Evolutionary conservation across 2,797 vertebrate genomes (phyloP), one percentile per base, ranked within the genome.

Genomic region (Parambassis ranga): DNA sequence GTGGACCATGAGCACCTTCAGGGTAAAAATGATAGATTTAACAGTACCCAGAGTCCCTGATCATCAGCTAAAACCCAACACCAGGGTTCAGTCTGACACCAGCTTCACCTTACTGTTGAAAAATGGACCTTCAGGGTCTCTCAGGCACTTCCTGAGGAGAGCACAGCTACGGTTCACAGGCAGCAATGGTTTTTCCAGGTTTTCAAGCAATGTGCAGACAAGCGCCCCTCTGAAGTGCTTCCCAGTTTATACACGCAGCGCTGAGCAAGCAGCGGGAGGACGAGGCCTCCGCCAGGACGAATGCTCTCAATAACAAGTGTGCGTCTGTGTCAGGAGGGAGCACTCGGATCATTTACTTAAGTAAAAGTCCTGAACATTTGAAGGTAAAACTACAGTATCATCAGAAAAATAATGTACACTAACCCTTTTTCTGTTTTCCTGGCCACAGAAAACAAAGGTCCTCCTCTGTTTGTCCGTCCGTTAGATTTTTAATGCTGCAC

Each of bases 101-200:
- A 33, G 31, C 46, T 50, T 75, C 15, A 69, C 51, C 56, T 62
- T 13, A 39, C 53, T 46, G 57, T n/a, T 81, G 71, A 82, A 75
- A 81, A 75, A 75, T 66, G 33, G 31, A 70, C 56, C 49, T 56
- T 38, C 3, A 1, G 41, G 55, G 60, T 76, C 69, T 69, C 20
- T 64, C 22, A 37, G 49, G 30, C 65, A 60, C 65, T 82, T 86
- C 81, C 83, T 76, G 79, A 67, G 26, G 41, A 56, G 53, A 63
- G 71, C 0, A 7, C 67, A 61, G 72, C 57, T 23, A 39, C 6
- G 42, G 72, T 71, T 87, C 73, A 77, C 52, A 50, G 48, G 51
- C 75, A 15, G 6, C 79, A 75, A 89, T 85, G 70, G 62, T 55
- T 89, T 89, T 88, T 83, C 74, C 89, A 90, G 85, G 63, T 83